Evolutionary conservation across 2,888 invertebrate species (phyloP).

Genomic region (Amphipyra tragopoginis): DNA sequence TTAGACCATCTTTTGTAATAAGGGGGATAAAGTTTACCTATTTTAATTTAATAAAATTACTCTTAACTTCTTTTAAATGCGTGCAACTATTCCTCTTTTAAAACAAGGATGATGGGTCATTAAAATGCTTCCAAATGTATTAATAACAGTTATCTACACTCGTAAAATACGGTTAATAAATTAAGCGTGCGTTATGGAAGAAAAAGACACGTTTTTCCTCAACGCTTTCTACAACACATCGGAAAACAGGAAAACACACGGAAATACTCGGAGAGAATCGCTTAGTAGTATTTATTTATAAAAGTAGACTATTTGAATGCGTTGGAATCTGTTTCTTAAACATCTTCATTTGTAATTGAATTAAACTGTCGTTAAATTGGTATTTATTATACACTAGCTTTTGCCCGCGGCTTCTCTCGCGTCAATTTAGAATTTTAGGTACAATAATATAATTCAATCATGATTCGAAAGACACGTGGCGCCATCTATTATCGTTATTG

Average conservation of each 20-base stretch:
- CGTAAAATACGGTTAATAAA: slow-evolving; percentile 39
- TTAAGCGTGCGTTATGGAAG: slow-evolving; percentile 24
- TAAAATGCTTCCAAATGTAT: not conserved
- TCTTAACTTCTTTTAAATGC: too few relatives aligned
- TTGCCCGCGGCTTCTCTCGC: too few relatives aligned
- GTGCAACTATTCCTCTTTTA: not conserved
- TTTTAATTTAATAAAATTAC: too few relatives aligned
- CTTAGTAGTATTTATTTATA: slow-evolving; percentile 29
- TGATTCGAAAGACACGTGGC: too few relatives aligned
- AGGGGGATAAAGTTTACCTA: too few relatives aligned
- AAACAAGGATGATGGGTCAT: not conserved
- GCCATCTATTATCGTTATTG: too few relatives aligned
- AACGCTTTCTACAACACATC: slow-evolving; percentile 54
- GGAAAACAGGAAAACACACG: slow-evolving; percentile 56
- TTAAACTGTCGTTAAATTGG: slow-evolving; percentile 5
- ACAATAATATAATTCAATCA: too few relatives aligned
- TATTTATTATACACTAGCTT: too few relatives aligned
- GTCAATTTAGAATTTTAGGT: too few relatives aligned
- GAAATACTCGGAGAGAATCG: slow-evolving; percentile 57
- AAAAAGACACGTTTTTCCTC: slow-evolving; percentile 51
- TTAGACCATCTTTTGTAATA: too few relatives aligned
- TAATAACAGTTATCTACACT: not conserved
- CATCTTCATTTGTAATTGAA: slow-evolving; percentile 14
- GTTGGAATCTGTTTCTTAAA: slow-evolving; percentile 17
- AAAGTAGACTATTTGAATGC: slow-evolving; percentile 33